Percentiles rank a stretch among this genome's conserved stretches.
Evolutionary conservation across 2,888 invertebrate genomes (phyloP).

Genomic region (Chesias legatella): DNA sequence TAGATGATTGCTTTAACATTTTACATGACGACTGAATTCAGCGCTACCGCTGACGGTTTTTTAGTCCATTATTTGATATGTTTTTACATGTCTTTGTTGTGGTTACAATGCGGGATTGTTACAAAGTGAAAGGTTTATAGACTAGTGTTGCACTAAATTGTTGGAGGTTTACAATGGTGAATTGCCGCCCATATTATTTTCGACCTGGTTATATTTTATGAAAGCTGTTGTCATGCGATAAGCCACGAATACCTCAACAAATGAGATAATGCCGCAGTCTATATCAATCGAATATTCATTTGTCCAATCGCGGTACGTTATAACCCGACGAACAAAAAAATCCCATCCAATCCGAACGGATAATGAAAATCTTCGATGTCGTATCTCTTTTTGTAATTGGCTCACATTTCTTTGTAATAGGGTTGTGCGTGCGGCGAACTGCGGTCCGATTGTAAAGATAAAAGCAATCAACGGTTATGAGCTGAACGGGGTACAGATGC

Average conservation of each 20-base stretch:
- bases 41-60: slow-evolving; percentile 58
- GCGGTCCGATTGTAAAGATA: slow-evolving; percentile 53
- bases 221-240: not conserved
- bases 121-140: slow-evolving; percentile 37
- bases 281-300: slow-evolving; percentile 15
- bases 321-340: slow-evolving; percentile 42
- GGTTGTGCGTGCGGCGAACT: slow-evolving; percentile 54
- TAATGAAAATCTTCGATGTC: slow-evolving; percentile 64
- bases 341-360: slow-evolving; percentile 38
- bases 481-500: slow-evolving; percentile 31
- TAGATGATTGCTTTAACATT: slow-evolving; percentile 78
- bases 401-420: slow-evolving; percentile 61
- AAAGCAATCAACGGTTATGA: slow-evolving; percentile 71
- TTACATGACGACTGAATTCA: slow-evolving; percentile 75
- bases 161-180: slow-evolving; percentile 22
- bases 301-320: slow-evolving; percentile 30
- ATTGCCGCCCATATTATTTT: slow-evolving; percentile 9
- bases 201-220: not conserved
- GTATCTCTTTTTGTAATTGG: slow-evolving; percentile 68
- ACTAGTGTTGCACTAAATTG: slow-evolving; percentile 24
- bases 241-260: not conserved
- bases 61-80: slow-evolving; percentile 64
- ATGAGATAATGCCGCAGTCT: not conserved
- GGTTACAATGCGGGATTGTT: slow-evolving; percentile 41
- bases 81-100: slow-evolving; percentile 56